Conservation (phyloP, 2,888 invertebrate genomes). For the Rapana venosa region DNA sequence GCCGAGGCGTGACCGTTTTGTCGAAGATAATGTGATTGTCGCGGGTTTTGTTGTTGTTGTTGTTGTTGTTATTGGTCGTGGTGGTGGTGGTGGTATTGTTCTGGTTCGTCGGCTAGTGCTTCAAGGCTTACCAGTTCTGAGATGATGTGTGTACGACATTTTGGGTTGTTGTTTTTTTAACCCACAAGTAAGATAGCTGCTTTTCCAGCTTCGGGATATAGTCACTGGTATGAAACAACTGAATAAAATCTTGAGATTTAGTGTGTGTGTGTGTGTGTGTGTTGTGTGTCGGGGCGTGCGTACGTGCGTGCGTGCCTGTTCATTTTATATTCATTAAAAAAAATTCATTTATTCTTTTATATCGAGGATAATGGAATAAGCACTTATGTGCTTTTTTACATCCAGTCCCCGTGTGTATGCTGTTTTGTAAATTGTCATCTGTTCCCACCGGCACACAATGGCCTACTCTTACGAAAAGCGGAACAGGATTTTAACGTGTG, state of each 20-base stretch:
- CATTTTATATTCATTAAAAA: no score
- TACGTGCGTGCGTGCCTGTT: background rate
- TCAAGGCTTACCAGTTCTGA: background rate
- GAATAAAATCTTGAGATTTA: background rate
- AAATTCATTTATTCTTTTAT: no score
- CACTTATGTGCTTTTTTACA: background rate
- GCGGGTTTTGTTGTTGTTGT: no score
- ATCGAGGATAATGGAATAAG: no score
- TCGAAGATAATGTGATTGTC: no score
- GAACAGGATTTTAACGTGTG: background rate
- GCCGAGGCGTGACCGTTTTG: no score
- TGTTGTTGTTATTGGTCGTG: no score
- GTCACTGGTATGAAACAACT: background rate
- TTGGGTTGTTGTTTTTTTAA: background rate
- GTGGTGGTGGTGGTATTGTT: no score
- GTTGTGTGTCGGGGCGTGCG: background rate
- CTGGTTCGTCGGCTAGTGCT: background rate
- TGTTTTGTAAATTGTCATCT: background rate
- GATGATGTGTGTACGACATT: background rate
- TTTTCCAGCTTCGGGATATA: background rate
- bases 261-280: background rate
- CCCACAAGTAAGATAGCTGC: background rate
- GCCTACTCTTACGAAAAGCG: background rate
- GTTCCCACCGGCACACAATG: background rate
- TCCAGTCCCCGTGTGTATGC: background rate